Evolutionary conservation across 2,113 vertebrate species (phyloP), one percentile per base, ranked within the genome.

Genomic region (Trogon surrucura): DNA sequence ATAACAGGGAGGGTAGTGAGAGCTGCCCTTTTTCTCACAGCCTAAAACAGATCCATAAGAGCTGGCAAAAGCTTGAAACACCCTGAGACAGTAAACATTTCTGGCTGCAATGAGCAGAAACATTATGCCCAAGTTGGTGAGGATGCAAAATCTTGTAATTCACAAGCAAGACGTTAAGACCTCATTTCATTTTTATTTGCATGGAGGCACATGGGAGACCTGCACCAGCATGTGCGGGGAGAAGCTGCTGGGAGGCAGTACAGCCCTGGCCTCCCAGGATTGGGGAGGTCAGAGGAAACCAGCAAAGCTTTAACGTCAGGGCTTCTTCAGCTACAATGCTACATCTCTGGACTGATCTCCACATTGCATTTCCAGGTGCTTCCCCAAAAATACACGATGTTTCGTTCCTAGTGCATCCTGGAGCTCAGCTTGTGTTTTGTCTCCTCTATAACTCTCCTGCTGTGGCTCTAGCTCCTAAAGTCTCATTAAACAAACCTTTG

Each of bases 401-500:
- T 78, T 67, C 74, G 16, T 89, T 94, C 48, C 75, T 51, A 47
- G 18, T 23, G n/a, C 9, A 15, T 51, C 38, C 58, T 32, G 53
- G 62, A 70, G 70, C 6, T 41, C 2, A 3, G 41, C 41, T 65
- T 32, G 4, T 80, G 26, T 56, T 92, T 86, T 34, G 22, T n/a
- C 26, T 70, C 29, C 48, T 22, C 57, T 67, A 2, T 8, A 82
- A 79, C 11, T 47, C 30, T 74, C 34, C 48, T 11, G 11, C 34
- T 72, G 54, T 57, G 64, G 53, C 62, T 83, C 72, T 88, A 81
- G 10, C 54, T 85, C 58, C 30, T 61, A 72, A 83, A 88, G 53
- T 80, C 58, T 92, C 20, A 6, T 73, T 80, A 92, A 96, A 96
- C 89, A 95, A 92, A 93, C 89, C 95, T 96, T 96, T 88, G 91